phyloP scores from a whole-genome alignment of 2,113 vertebrate genomes.

The Crotophaga sulcirostris region DNA sequence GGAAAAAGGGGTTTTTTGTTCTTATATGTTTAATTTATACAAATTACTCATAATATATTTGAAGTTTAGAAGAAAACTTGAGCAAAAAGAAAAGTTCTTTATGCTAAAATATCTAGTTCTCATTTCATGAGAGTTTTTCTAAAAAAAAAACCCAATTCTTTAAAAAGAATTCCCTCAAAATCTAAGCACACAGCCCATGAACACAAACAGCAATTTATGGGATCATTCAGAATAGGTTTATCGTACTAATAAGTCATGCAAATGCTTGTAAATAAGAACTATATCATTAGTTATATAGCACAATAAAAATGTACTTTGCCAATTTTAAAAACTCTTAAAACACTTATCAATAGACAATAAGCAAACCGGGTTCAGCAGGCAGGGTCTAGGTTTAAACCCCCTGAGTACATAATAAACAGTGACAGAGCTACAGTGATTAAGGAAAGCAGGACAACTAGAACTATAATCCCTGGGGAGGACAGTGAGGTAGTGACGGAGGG shows the following conservation, averaged over 20 bases:
- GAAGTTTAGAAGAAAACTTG: background rate
- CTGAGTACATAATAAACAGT: background rate
- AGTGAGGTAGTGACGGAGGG: background rate
- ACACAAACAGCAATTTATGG: background rate
- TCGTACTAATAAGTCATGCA: background rate
- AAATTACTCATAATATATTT: background rate
- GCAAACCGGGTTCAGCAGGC: background rate
- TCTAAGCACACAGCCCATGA: background rate
- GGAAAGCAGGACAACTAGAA: background rate
- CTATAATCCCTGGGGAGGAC: background rate
- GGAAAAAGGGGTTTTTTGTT: background rate
- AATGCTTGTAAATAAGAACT: slow-evolving; percentile 25
- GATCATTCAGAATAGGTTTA: background rate
- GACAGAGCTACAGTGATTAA: background rate
- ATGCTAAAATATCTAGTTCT: background rate
- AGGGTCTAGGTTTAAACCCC: background rate
- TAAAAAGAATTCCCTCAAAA: background rate
- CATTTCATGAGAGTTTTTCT: background rate
- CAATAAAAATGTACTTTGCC: slow-evolving; percentile 15
- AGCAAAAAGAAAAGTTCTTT: background rate
- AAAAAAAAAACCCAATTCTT: background rate
- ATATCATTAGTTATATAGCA: background rate
- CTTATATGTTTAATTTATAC: background rate
- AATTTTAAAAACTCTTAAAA: slow-evolving; percentile 29
- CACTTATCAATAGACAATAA: slow-evolving; percentile 33